A percentile compares a stretch with the other conserved stretches of the same genome.
phyloP scores from a whole-genome alignment of 2,888 invertebrate genomes.

The Sialis lutaria region DNA sequence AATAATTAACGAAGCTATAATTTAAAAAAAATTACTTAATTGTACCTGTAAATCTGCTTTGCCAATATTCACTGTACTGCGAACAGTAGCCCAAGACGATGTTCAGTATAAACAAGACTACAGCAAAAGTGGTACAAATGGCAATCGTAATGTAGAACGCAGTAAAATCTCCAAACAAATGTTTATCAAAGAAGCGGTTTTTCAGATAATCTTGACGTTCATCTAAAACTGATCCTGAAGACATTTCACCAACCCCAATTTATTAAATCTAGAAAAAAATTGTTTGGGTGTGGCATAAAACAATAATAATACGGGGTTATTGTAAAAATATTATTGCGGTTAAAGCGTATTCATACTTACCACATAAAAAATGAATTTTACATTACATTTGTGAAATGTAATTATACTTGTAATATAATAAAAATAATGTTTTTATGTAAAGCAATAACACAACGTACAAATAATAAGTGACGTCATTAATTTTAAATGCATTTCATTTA shows the following conservation, averaged over 20 bases:
- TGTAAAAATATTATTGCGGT: too few relatives aligned
- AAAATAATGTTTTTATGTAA: too few relatives aligned
- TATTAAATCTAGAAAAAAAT: too few relatives aligned
- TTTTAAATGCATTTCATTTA: too few relatives aligned
- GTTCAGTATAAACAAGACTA: conserved; percentile 55
- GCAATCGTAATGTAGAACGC: conserved; percentile 70
- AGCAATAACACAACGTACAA: too few relatives aligned
- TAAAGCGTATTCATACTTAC: too few relatives aligned
- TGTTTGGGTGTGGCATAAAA: too few relatives aligned
- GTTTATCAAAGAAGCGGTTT: conserved; percentile 40
- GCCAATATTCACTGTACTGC: conserved; percentile 64
- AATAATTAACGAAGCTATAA: not conserved
- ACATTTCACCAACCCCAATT: conserved; percentile 1
- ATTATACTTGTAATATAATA: too few relatives aligned
- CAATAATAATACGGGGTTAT: too few relatives aligned
- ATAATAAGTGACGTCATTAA: too few relatives aligned
- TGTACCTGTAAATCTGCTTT: conserved; percentile 60
- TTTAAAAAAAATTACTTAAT: conserved; percentile 2
- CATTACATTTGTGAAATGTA: too few relatives aligned
- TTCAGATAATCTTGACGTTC: conserved; percentile 40
- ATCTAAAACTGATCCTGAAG: conserved; percentile 32
- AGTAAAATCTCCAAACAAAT: conserved; percentile 57
- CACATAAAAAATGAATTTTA: too few relatives aligned
- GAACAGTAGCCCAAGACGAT: conserved; percentile 68
- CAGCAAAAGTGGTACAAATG: conserved; percentile 55